Conservation (phyloP, 2,888 invertebrate genomes). For the Drosophila pegasa region DNA sequence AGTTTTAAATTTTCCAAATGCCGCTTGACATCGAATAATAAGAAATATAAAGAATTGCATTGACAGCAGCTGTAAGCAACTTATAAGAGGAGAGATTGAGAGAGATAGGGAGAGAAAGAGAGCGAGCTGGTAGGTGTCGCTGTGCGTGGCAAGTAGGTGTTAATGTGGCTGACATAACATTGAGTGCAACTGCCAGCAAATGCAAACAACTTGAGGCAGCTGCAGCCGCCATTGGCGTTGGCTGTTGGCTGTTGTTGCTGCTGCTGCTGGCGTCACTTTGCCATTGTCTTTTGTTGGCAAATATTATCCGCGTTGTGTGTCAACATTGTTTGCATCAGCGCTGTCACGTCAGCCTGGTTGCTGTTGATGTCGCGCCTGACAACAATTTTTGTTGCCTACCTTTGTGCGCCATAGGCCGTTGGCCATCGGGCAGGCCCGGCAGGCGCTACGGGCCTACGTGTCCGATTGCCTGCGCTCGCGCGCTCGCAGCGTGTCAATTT, state of each 20-base stretch:
- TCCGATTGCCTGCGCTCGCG: conserved; percentile 25
- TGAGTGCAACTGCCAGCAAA: conserved; percentile 48
- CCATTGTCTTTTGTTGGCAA: conserved; percentile 44
- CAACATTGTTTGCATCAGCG: conserved; percentile 31
- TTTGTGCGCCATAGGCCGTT: conserved; percentile 27
- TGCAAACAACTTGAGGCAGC: conserved; percentile 61
- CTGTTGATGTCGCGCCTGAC: conserved; percentile 8
- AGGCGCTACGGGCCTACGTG: conserved; percentile 14
- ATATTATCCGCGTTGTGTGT: conserved; percentile 43
- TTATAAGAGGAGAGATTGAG: neutral
- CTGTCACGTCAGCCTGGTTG: conserved; percentile 16
- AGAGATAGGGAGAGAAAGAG: neutral
- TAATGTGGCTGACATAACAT: conserved; percentile 48
- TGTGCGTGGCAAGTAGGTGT: conserved; percentile 17
- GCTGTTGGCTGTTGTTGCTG: conserved; percentile 9
- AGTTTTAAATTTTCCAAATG: conserved; percentile 62
- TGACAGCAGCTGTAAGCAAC: conserved; percentile 34
- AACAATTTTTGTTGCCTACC: conserved; percentile 39
- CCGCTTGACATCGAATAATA: conserved; percentile 59
- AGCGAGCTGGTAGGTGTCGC: neutral
- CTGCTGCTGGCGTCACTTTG: conserved; percentile 27
- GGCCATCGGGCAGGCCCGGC: neutral
- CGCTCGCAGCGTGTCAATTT: too few species aligned
- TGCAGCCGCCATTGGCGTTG: conserved; percentile 18
- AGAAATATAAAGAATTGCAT: conserved; percentile 40